Conservation (phyloP, 2,797 vertebrate species). For the Hyperoplus lanceolatus region DNA sequence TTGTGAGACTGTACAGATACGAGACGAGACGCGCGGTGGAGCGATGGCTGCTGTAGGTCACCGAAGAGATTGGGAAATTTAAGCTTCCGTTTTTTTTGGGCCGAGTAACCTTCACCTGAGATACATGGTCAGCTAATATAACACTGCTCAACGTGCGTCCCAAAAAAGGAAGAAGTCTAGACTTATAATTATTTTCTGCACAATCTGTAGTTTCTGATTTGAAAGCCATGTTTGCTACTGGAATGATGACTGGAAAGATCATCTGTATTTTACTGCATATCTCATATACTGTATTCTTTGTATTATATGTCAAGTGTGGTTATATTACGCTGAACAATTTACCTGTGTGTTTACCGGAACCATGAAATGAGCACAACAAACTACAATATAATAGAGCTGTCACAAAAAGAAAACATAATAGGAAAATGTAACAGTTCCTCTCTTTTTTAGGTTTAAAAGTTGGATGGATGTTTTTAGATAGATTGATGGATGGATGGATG, state of each 20-base stretch:
- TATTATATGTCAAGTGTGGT: neutral
- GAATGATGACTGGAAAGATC: neutral
- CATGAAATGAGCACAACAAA: too few relatives aligned
- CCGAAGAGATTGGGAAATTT: slow-evolving; percentile 27
- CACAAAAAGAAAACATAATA: neutral
- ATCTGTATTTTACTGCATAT: neutral
- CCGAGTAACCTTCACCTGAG: slow-evolving; percentile 35
- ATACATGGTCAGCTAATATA: neutral
- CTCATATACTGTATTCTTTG: neutral
- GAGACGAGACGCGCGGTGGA: slow-evolving; percentile 25
- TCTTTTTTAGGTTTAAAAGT: neutral
- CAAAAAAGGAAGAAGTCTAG: neutral
- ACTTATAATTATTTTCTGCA: neutral
- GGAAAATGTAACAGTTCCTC: neutral
- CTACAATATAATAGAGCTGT: neutral
- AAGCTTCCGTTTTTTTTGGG: slow-evolving; percentile 13
- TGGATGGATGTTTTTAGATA: too few relatives aligned
- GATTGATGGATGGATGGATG: too few relatives aligned
- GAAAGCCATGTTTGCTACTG: neutral
- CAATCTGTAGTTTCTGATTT: too few relatives aligned
- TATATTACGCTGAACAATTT: neutral
- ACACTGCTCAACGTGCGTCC: neutral
- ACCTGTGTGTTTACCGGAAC: neutral
- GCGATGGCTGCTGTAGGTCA: slow-evolving; percentile 40
- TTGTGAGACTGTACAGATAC: slow-evolving; percentile 40